Percentiles rank a stretch among this genome's conserved stretches.
Conservation (phyloP, 2,888 invertebrate species). For the Drosophila nigricruria region DNA sequence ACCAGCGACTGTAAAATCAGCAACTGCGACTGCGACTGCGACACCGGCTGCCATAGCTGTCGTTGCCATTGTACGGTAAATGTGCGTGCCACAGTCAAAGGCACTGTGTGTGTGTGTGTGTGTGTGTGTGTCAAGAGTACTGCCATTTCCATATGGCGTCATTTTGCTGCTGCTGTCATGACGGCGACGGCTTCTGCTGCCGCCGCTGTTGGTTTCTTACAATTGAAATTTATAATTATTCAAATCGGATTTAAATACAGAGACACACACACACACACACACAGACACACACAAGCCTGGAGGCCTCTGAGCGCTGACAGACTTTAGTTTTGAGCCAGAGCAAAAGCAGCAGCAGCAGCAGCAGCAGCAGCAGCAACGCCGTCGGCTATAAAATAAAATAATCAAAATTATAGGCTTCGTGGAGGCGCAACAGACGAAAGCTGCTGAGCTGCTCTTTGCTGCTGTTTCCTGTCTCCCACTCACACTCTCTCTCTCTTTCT, state of each 20-base stretch:
- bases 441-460: slow-evolving; percentile 13
- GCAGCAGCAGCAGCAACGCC: slow-evolving; percentile 17
- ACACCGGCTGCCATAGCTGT: slow-evolving; percentile 62
- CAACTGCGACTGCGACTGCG: slow-evolving; percentile 23
- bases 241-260: slow-evolving; percentile 75
- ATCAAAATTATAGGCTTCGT: slow-evolving; percentile 56
- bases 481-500: background rate
- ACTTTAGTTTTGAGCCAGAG: slow-evolving; percentile 45
- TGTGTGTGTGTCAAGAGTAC: slow-evolving; percentile 27
- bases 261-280: slow-evolving; percentile 35
- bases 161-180: slow-evolving; percentile 65
- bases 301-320: slow-evolving; percentile 33
- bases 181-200: slow-evolving; percentile 31
- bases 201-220: slow-evolving; percentile 66
- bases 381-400: slow-evolving; percentile 45
- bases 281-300: slow-evolving; percentile 13
- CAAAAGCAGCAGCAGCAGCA: slow-evolving; percentile 15
- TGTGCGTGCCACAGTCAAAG: slow-evolving; percentile 42
- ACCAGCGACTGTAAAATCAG: slow-evolving; percentile 53
- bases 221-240: slow-evolving; percentile 80
- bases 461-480: slow-evolving; percentile 19
- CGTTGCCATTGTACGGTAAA: slow-evolving; percentile 58
- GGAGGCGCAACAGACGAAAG: slow-evolving; percentile 39
- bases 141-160: slow-evolving; percentile 77
- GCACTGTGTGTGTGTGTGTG: slow-evolving; percentile 16